Base-by-base conservation (phyloP, 2,797 vertebrate genomes). In the Fringilla coelebs region DNA sequence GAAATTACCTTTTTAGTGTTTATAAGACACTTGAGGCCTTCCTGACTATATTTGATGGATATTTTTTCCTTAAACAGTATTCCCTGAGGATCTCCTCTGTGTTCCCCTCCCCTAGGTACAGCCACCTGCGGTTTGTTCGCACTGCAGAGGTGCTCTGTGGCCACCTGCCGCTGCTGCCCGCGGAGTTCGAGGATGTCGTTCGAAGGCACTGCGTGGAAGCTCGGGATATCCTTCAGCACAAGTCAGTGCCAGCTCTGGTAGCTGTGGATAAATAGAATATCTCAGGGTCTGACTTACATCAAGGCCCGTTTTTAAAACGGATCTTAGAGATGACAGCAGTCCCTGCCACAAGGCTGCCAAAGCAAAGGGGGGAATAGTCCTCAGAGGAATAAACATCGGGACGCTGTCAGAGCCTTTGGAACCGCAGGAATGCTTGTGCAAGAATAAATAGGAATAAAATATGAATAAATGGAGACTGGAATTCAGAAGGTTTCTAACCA, bases 51-150 rank as follows among this genome's bases (percentile, higher is more conserved):
- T 88, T 72, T 55, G 2, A 3, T 26, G 41, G 17, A 3, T 55
- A 10, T 3, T 0, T 11, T 21, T 22, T 31, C 5, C 34, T 36
- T 5, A 14, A 86, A 1, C 9, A 52, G 32, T 41, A 9, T 73
- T 90, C 26, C 18, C 3, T 58, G 5, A 15, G 61, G 58, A 11
- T 25, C 14, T 87, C 1, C 57, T 79, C 2, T 88, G 51, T 67
- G 24, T 46, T 85, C 73, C 73, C 21, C 22, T 74, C 78, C 48
- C 95, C 11, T 60, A 99, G 99, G 87, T 99, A 98, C 95, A 97
- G 96, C 57, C 96, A 98, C 6, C 89, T 99, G 51, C 98, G 99
- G 60, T 99, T 99, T 97, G 98, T 99, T 52, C 97, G 95, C 83
- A 96, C 97, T 22, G 93, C 97, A 24, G 98, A 99, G 60, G 58